Conservation (phyloP, 64 coral and sea anemone genomes). For the Pachyseris speciosa region DNA sequence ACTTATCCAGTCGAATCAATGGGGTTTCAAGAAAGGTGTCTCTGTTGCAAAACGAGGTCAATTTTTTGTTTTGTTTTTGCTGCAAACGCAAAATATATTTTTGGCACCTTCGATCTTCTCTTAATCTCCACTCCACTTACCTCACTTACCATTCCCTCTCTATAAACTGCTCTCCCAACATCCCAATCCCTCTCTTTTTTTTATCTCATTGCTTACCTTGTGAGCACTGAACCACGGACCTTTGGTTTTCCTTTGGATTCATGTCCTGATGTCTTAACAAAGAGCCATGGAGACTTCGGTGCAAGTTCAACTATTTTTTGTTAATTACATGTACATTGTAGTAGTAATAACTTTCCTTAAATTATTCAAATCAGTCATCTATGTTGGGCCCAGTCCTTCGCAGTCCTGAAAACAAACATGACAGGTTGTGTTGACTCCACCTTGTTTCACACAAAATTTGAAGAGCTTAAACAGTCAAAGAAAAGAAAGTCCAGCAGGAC, state of each 20-base stretch:
- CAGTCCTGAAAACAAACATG: too few species aligned
- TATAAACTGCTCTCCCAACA: not conserved
- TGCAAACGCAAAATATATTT: not conserved
- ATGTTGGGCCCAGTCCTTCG: too few species aligned
- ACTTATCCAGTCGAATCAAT: conserved; percentile 16
- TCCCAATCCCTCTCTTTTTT: not conserved
- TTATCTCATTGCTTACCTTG: not conserved
- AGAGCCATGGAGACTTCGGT: too few species aligned
- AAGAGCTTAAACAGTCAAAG: too few species aligned
- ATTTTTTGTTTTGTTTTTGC: not conserved
- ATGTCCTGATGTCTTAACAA: too few species aligned
- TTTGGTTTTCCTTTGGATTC: not conserved
- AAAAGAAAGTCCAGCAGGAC: too few species aligned
- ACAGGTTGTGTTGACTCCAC: too few species aligned
- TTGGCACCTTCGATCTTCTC: not conserved
- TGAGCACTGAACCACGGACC: not conserved
- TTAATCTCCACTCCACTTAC: not conserved
- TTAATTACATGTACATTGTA: too few species aligned
- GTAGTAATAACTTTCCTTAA: too few species aligned
- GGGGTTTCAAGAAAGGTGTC: not conserved
- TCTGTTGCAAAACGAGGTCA: not conserved
- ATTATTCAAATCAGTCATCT: too few species aligned
- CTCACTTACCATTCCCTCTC: not conserved
- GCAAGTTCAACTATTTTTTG: too few species aligned
- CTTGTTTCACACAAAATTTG: too few species aligned